A percentile compares a stretch with the other conserved stretches of the same genome.
Conservation (phyloP, 1,140 invertebrate species). For the Aleiodes sp. region DNA sequence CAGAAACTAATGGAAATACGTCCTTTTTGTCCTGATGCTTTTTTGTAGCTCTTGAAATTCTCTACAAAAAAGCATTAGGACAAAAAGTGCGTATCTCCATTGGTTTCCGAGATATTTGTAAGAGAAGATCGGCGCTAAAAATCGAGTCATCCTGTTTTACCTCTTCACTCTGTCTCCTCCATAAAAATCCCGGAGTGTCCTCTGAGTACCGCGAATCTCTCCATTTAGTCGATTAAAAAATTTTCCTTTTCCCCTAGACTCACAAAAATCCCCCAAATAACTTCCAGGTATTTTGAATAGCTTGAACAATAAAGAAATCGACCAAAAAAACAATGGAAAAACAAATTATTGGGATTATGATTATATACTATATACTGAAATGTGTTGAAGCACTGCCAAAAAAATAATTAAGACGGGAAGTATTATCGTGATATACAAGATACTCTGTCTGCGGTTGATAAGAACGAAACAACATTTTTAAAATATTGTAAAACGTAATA, state of each 20-base stretch:
- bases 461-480: conserved; percentile 36
- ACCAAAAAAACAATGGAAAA: background rate
- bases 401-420: background rate
- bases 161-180: too few species aligned
- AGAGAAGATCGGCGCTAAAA: too few species aligned
- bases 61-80: too few species aligned
- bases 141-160: too few species aligned
- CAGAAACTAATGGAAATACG: too few species aligned
- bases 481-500: conserved; percentile 43
- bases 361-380: background rate
- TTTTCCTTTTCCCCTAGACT: background rate
- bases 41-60: too few species aligned
- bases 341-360: background rate
- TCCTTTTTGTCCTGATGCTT: too few species aligned
- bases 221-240: background rate
- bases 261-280: background rate
- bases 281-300: background rate
- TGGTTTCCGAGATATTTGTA: too few species aligned
- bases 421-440: conserved; percentile 7
- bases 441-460: conserved; percentile 46
- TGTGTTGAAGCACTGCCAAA: background rate
- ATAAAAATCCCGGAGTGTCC: too few species aligned
- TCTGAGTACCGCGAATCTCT: too few species aligned
- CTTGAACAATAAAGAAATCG: background rate
- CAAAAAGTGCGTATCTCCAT: too few species aligned